Base-by-base conservation (phyloP, 1,140 invertebrate species). In the Drosophila pachea region DNA sequence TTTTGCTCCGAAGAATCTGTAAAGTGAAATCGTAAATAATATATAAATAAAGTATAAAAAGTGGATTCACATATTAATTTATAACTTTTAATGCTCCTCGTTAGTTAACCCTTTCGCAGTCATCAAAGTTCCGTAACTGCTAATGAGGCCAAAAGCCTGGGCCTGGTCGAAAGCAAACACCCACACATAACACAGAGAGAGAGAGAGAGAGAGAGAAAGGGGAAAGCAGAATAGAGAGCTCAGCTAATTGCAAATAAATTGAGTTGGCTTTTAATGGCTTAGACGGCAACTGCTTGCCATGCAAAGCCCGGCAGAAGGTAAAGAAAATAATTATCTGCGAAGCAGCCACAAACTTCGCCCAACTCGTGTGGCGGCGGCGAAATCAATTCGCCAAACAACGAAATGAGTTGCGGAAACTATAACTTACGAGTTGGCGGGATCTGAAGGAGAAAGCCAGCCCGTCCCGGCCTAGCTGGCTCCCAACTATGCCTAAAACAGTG, bases 381-480 rank as follows among this genome's bases (percentile, higher is more conserved):
- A 86, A 86, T 86, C 81, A 86, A 86, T 86, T 86, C 74, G 68
- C 77, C 77, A 77, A 86, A 86, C 82, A 77, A 71, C 64, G 63
- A 86, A 86, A 86, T 86, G 82, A 86, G 81, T 86, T 81, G 81
- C 76, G 81, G 81, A 86, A 86, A 86, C 82, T 86, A 86, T 86
- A 86, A 86, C 82, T 86, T 86, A 81, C 81, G 53, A 71, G 11
- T 47, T 61, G 66, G 38, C 22, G 22, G 22, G 22, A 22, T 11
- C 29, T 11, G 14, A 14, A 16, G 22, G 22, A 22, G 22, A n/a
- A n/a, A n/a, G n/a, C 36, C 7, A 11, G 36, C 4, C 36, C 36
- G 4, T 32, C 7, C 31, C 32, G 1, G 5, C 11, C 22, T 22
- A 22, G 22, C 3, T 22, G 22, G 22, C n/a, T 16, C 1, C 47